phyloP scores from a whole-genome alignment of 1,140 invertebrate species.

The Cecropterus lyciades region DNA sequence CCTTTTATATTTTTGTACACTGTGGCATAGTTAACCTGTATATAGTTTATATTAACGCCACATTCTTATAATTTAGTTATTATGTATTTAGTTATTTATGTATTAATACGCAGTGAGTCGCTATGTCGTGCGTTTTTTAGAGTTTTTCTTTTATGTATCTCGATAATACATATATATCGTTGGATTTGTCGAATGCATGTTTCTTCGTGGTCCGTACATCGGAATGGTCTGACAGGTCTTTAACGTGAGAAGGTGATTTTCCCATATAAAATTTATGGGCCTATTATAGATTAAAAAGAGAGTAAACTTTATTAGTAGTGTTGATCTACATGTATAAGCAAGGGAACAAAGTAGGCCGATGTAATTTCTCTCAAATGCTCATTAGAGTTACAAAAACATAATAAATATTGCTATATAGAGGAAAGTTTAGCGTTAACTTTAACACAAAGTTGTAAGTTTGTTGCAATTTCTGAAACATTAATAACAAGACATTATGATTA shows the following conservation, averaged over 20 bases:
- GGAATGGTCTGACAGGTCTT: too few species aligned
- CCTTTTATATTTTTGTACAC: constrained; percentile 16
- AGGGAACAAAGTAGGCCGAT: constrained; percentile 21
- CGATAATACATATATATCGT: too few species aligned
- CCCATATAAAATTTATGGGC: too few species aligned
- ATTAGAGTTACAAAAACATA: constrained; percentile 2
- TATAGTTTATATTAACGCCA: background rate
- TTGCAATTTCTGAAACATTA: background rate
- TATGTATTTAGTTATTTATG: too few species aligned
- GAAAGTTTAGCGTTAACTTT: background rate
- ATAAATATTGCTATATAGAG: background rate
- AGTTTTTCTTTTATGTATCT: too few species aligned
- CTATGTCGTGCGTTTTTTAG: too few species aligned
- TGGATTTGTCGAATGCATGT: too few species aligned
- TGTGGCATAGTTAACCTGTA: constrained; percentile 3
- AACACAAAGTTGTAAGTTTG: background rate
- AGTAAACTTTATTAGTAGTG: constrained; percentile 3
- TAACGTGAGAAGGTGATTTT: too few species aligned
- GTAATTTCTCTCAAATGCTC: constrained; percentile 8
- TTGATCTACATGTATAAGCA: constrained; percentile 12
- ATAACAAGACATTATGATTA: too few species aligned
- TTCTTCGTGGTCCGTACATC: too few species aligned
- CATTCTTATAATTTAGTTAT: constrained; percentile 13
- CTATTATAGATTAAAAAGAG: constrained; percentile 4
- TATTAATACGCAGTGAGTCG: too few species aligned